Evolutionary conservation across 2,888 invertebrate genomes (phyloP).

Genomic region (Suillia variegata): DNA sequence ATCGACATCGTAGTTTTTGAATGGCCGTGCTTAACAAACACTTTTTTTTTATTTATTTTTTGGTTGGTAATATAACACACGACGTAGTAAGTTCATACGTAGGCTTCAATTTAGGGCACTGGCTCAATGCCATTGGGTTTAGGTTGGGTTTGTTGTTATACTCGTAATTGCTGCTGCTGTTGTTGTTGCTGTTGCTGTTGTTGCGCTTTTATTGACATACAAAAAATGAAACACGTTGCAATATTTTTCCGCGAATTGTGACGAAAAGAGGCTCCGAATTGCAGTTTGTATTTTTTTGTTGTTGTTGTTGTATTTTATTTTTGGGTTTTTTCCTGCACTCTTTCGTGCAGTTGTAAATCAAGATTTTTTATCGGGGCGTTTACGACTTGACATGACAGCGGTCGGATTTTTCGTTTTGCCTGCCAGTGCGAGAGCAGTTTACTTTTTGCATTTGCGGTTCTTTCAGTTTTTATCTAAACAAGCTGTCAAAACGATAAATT

Average conservation of each 20-base stretch:
- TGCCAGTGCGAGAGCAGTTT: not conserved
- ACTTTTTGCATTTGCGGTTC: too few species aligned
- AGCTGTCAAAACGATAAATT: not conserved
- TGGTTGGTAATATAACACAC: too few species aligned
- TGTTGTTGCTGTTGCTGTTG: not conserved
- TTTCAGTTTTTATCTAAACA: not conserved
- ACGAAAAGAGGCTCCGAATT: too few species aligned
- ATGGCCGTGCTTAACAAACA: too few species aligned
- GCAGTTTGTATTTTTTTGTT: too few species aligned
- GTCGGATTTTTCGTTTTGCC: not conserved
- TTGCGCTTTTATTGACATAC: not conserved
- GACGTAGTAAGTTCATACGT: too few species aligned
- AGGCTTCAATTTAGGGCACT: conserved; percentile 34
- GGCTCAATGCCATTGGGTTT: conserved; percentile 32
- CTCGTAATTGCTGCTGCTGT: not conserved
- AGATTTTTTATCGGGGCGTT: not conserved
- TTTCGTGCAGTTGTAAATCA: not conserved
- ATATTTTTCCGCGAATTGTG: too few species aligned
- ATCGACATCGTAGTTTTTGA: too few species aligned
- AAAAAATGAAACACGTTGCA: too few species aligned
- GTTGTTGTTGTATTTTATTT: too few species aligned
- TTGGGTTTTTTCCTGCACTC: not conserved
- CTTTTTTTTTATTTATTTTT: too few species aligned
- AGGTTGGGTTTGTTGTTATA: not conserved
- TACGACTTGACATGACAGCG: not conserved